A percentile compares a stretch with the other conserved stretches of the same genome.
Evolutionary conservation across 2,888 invertebrate species (phyloP).

Genomic region (Chymomyza fuscimana): DNA sequence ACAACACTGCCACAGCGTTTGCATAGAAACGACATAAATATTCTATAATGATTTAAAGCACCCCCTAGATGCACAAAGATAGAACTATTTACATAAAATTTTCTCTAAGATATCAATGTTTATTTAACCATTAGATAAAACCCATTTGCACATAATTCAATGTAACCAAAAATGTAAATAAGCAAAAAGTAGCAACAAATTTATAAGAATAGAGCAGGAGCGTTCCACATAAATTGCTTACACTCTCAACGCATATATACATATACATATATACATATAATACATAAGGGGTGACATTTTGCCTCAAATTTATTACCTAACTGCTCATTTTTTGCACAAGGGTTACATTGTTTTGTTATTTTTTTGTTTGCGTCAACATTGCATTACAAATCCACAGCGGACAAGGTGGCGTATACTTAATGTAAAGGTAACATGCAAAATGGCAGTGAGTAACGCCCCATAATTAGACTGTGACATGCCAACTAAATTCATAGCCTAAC

Average conservation of each 20-base stretch:
- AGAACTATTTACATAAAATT: neutral
- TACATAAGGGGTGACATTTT: neutral
- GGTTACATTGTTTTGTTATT: slow-evolving; percentile 15
- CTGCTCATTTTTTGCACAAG: slow-evolving; percentile 26
- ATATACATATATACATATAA: no score
- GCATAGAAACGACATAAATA: neutral
- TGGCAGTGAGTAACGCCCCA: slow-evolving; percentile 64
- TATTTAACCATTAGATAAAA: neutral
- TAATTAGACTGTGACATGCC: slow-evolving; percentile 66
- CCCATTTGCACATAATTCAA: neutral
- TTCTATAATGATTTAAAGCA: neutral
- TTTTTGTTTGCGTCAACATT: slow-evolving; percentile 42
- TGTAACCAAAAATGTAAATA: slow-evolving; percentile 27
- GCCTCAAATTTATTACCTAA: slow-evolving; percentile 22
- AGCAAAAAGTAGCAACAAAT: slow-evolving; percentile 5
- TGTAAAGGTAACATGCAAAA: slow-evolving; percentile 63
- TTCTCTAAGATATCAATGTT: neutral
- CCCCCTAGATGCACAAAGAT: neutral
- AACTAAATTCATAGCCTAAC: slow-evolving; percentile 37
- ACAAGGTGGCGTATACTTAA: slow-evolving; percentile 48
- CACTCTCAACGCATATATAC: neutral
- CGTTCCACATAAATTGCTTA: neutral
- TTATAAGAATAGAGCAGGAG: slow-evolving; percentile 25
- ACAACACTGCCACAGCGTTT: neutral
- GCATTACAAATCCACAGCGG: slow-evolving; percentile 47